Percentiles rank a stretch among this genome's conserved stretches.
Conservation (phyloP, 2,113 vertebrate genomes). For the Apistogramma diplotaenia region DNA sequence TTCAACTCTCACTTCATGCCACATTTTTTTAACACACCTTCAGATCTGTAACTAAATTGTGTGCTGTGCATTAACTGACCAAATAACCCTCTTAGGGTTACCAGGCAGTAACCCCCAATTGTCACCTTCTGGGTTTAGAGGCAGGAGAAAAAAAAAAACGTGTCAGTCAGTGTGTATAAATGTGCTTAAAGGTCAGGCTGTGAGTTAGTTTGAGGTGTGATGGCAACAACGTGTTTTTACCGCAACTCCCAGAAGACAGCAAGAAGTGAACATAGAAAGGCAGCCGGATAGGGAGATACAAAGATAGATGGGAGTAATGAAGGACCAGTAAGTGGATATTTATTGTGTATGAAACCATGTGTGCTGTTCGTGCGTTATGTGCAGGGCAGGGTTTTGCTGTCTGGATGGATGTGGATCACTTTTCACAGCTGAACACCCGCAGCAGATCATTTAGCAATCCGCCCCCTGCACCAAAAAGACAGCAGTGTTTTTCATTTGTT, state of each 20-base stretch:
- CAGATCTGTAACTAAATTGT: constrained; percentile 12
- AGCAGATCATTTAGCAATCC: constrained; percentile 51
- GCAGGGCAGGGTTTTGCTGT: constrained; percentile 36
- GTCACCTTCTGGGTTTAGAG: constrained; percentile 55
- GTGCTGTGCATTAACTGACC: constrained; percentile 19
- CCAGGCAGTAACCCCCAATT: constrained; percentile 63
- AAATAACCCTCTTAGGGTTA: constrained; percentile 51
- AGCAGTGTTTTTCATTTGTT: constrained; percentile 62
- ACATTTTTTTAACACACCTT: constrained; percentile 6
- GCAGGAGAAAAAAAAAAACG: constrained; percentile 25
- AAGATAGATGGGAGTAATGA: not conserved
- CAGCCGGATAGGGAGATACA: not conserved
- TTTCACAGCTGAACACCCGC: constrained; percentile 63
- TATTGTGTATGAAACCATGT: not conserved
- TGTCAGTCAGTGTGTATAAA: constrained; percentile 34
- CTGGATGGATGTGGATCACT: constrained; percentile 53
- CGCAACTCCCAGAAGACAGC: not conserved
- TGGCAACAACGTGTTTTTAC: constrained; percentile 19
- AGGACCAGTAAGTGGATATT: constrained; percentile 2
- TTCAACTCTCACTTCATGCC: not conserved
- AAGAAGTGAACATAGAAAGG: not conserved
- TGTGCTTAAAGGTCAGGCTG: constrained; percentile 37
- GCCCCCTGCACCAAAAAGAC: constrained; percentile 50
- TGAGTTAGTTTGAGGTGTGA: constrained; percentile 13
- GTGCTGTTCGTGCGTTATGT: constrained; percentile 17